Conservation (phyloP, 2,113 vertebrate species). For the Tragulus kanchil region DNA sequence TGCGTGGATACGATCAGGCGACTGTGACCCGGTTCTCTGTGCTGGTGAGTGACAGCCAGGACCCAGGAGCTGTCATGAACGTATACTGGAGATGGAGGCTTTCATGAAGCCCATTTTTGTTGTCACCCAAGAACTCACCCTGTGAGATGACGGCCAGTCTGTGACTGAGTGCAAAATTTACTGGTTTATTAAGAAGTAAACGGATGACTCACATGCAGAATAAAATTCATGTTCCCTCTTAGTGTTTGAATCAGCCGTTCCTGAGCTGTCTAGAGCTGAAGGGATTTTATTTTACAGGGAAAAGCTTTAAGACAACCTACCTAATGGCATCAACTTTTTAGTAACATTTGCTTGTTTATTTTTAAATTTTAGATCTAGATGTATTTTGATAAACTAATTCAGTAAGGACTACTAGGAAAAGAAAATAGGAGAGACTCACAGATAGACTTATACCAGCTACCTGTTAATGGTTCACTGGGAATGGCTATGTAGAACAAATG, state of each 20-base stretch:
- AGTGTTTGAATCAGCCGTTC: neutral
- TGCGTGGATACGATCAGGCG: neutral
- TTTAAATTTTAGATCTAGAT: neutral
- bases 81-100: neutral
- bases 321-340: neutral
- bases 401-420: neutral
- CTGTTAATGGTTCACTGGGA: neutral
- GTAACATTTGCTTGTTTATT: neutral
- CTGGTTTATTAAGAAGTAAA: slow-evolving; percentile 37
- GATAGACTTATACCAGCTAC: neutral
- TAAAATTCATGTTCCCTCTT: neutral
- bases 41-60: neutral
- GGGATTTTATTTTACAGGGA: slow-evolving; percentile 38
- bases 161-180: neutral
- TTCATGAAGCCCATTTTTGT: neutral
- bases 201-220: neutral
- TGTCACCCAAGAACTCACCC: neutral
- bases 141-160: neutral
- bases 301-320: neutral
- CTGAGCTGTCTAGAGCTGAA: neutral
- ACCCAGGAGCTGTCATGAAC: neutral
- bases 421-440: neutral
- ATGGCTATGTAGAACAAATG: neutral
- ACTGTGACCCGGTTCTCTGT: neutral
- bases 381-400: neutral